Percentiles rank a stretch among this genome's conserved stretches.
Conservation (phyloP, 1,140 invertebrate species). For the Anoplolepis gracilipes region DNA sequence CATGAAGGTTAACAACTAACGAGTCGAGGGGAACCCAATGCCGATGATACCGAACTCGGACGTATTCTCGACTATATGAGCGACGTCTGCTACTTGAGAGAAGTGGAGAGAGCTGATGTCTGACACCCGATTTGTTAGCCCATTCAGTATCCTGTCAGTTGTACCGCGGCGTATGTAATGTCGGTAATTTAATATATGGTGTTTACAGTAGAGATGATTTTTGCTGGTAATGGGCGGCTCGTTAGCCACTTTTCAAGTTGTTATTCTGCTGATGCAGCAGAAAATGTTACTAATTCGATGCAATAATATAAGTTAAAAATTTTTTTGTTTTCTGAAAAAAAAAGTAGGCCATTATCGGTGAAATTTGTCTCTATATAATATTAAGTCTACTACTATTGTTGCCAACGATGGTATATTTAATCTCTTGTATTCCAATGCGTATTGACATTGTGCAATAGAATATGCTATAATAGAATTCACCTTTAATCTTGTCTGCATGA, state of each 20-base stretch:
- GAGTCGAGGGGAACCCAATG: slow-evolving; percentile 31
- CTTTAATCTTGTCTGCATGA: slow-evolving; percentile 40
- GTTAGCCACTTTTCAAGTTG: slow-evolving; percentile 47
- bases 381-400: not conserved
- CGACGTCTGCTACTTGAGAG: slow-evolving; percentile 56
- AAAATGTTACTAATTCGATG: slow-evolving; percentile 26
- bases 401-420: not conserved
- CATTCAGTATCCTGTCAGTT: slow-evolving; percentile 47
- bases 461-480: slow-evolving; percentile 37
- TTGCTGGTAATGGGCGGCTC: slow-evolving; percentile 43
- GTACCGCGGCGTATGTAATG: slow-evolving; percentile 38
- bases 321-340: not conserved
- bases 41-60: slow-evolving; percentile 46
- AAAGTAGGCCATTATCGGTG: not conserved
- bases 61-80: slow-evolving; percentile 42
- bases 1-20: slow-evolving; percentile 51
- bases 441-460: slow-evolving; percentile 7
- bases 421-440: not conserved
- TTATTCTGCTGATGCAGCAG: slow-evolving; percentile 20
- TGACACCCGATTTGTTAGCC: slow-evolving; percentile 57
- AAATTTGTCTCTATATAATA: not conserved
- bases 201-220: slow-evolving; percentile 57
- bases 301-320: not conserved
- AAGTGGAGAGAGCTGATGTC: slow-evolving; percentile 40
- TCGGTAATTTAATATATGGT: slow-evolving; percentile 53